phyloP scores from a whole-genome alignment of 2,888 invertebrate species.

The Gryllus longicercus region DNA sequence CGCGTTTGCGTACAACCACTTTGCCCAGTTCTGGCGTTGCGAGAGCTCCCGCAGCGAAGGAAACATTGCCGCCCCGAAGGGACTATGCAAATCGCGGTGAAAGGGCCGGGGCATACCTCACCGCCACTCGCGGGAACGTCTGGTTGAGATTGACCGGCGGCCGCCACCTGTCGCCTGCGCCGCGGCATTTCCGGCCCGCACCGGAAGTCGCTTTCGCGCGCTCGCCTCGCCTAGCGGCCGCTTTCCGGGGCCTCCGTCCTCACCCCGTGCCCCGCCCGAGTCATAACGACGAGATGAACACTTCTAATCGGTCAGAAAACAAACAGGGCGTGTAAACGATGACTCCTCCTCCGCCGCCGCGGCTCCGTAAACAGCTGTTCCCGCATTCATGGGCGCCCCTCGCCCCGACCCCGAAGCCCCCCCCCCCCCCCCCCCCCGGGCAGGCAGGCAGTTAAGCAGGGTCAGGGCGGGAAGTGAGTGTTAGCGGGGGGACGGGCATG shows the following conservation, averaged over 20 bases:
- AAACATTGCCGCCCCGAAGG: too few species aligned
- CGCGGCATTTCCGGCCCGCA: background rate
- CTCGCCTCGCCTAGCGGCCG: background rate
- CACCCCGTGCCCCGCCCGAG: background rate
- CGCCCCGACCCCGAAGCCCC: background rate
- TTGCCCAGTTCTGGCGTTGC: too few species aligned
- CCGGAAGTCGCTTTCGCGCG: background rate
- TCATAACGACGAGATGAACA: background rate
- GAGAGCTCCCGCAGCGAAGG: too few species aligned
- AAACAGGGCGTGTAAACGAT: background rate
- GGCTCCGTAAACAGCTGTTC: background rate
- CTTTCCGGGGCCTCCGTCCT: background rate
- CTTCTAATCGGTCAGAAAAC: conserved; percentile 8
- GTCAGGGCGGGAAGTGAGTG: background rate
- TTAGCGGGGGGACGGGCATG: background rate
- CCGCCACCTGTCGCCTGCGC: background rate
- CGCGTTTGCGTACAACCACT: too few species aligned
- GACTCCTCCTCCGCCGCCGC: background rate
- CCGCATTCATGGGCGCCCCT: background rate
- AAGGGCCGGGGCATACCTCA: background rate
- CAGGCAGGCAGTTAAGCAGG: background rate
- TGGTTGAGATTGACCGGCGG: background rate
- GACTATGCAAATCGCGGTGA: background rate
- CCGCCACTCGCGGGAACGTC: background rate
- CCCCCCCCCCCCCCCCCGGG: background rate